Base-by-base conservation (phyloP, 2,797 vertebrate genomes). In the Amblyopsis hoosieri region DNA sequence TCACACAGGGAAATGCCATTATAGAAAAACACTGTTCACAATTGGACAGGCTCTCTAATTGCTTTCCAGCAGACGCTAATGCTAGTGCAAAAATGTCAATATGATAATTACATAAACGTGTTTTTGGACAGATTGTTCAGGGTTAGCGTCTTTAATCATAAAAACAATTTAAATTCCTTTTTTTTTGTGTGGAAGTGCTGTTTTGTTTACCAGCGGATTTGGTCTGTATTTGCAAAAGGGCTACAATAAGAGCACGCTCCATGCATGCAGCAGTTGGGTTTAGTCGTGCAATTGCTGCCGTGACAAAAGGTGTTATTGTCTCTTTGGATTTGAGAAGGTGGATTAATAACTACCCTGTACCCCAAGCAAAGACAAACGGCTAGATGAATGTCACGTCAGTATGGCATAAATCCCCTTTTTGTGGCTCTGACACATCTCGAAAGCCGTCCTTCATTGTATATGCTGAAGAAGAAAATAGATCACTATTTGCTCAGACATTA, bases 401-500 rank as follows among this genome's bases (percentile, higher is more conserved):
- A 33, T 52, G 14, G 55, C 42, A 60, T 57, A 47, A 15, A 33
- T 62, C 42, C 49, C 7, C 64, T 8, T 62, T 78, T 63, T 9
- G 12, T 31, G 31, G 65, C 60, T 45, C 15, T 37, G 12, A 56
- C 33, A 31, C 45, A 54, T 73, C 29, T 52, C n/a, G 15, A 67
- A 52, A 49, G 56, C 8, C n/a, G 56, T 53, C 46, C 60, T 3
- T 67, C 8, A 19, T 57, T 17, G 67, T 52, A 69, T 37, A n/a
- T 67, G 14, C 49, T 74, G 57, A 29, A 60, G 45, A 63, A 45
- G 37, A 0, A 74, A 66, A 69, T n/a, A 69, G 12, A 66, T 67
- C 68, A 62, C 58, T 74, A 54, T 60, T 72, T 64, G 76, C 45
- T 37, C 51, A 79, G 62, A 69, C 29, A 23, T 23, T 42, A 46